Base-by-base conservation (phyloP, 2,113 vertebrate species). In the Phoxinus phoxinus region DNA sequence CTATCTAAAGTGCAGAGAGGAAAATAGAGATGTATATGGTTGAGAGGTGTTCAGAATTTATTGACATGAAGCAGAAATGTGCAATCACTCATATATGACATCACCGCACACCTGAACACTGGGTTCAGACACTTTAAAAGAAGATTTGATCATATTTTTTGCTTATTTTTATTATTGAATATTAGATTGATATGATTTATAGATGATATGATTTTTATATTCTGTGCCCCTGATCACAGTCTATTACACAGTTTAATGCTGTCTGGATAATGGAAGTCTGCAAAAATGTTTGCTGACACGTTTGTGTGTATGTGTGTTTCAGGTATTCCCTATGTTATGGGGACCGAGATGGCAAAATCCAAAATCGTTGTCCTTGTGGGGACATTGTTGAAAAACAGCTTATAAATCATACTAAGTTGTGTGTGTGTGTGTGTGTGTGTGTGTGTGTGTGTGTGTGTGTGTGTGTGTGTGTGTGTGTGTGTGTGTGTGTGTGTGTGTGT, bases 1-100 rank as follows among this genome's bases (percentile, higher is more conserved):
- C 93, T 92, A 89, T 94, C 90, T 87, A 91, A 93, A 95, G 91
- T 94, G 92, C 91, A 90, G 88, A 84, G 87, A 91, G 83, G 79
- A 72, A 81, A 82, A 84, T 73, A 48, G 73, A 79, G 83, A 74
- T 27, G 78, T 69, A 67, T 69, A 79, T 51, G 77, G 27, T 46
- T 75, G 84, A 88, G 84, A 88, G 79, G 84, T 56, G 41, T 53
- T 35, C 74, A 65, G 46, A 59, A 89, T 89, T 87, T 89, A 89
- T 87, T 74, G 86, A 87, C 17, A 30, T 35, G 73, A 19, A 75
- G 25, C 19, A 6, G 46, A 85, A 82, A 58, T 83, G 77, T 71
- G 85, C 84, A 84, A 87, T 84, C 56, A 30, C 58, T 87, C 63
- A 59, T 86, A 84, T 89, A 84, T 86, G 85, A 88, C 87, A 88